Percentiles rank a stretch among this genome's conserved stretches.
phyloP scores from a whole-genome alignment of 2,113 vertebrate genomes.

The Okapia johnstoni region DNA sequence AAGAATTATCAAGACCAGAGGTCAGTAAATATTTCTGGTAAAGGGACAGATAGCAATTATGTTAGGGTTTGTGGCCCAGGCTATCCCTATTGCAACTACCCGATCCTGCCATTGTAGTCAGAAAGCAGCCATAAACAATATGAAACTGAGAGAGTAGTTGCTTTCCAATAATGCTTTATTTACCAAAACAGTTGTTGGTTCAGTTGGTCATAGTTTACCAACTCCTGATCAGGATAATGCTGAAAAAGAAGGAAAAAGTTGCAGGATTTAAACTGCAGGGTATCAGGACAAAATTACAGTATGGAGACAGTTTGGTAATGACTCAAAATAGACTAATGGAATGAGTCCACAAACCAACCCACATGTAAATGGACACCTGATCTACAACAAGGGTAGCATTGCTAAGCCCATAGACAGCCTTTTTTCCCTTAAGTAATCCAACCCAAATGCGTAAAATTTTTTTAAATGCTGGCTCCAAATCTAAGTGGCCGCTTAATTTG shows the following conservation, averaged over 20 bases:
- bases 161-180: background rate
- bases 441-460: background rate
- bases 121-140: background rate
- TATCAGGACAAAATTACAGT: background rate
- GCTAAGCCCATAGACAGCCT: background rate
- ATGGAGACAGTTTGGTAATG: background rate
- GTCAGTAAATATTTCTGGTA: background rate
- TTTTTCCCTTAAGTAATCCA: background rate
- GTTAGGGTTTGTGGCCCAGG: background rate
- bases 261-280: background rate
- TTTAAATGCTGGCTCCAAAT: background rate
- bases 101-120: background rate
- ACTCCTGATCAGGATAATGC: background rate
- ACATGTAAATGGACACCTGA: background rate
- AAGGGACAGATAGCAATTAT: background rate
- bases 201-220: background rate
- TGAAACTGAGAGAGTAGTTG: background rate
- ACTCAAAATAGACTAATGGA: background rate
- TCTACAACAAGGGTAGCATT: background rate
- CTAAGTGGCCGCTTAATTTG: slow-evolving; percentile 71
- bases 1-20: background rate
- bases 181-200: background rate
- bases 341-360: background rate
- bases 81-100: background rate
- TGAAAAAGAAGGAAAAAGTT: background rate